phyloP scores from a whole-genome alignment of 2,888 invertebrate genomes.

The Noctua janthina region DNA sequence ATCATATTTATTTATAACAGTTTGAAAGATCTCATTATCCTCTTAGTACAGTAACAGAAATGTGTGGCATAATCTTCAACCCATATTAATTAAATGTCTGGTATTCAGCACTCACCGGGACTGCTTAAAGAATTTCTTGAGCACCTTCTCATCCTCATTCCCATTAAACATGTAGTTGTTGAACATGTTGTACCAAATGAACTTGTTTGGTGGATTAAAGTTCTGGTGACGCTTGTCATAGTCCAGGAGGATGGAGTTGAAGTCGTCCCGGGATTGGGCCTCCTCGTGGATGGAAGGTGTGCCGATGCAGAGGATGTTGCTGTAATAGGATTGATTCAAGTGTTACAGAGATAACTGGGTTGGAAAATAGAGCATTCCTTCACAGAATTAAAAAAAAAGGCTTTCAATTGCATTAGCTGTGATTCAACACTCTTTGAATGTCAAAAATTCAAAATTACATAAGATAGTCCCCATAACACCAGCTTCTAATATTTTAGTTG shows the following conservation, averaged over 20 bases:
- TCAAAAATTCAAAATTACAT: background rate
- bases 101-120: slow-evolving; percentile 81
- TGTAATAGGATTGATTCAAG: slow-evolving; percentile 75
- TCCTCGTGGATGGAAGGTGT: slow-evolving; percentile 95
- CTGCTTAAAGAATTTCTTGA: slow-evolving; percentile 91
- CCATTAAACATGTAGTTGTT: slow-evolving; percentile 96
- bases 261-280: slow-evolving; percentile 82
- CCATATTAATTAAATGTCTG: background rate
- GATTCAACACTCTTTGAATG: background rate
- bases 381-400: background rate
- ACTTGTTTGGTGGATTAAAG: slow-evolving; percentile 92
- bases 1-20: background rate
- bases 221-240: slow-evolving; percentile 94
- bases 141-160: slow-evolving; percentile 88
- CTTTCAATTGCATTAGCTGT: background rate
- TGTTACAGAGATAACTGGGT: background rate
- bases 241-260: slow-evolving; percentile 93
- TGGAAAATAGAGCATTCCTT: background rate
- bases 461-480: background rate
- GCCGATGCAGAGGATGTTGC: slow-evolving; percentile 96
- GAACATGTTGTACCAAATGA: slow-evolving; percentile 97
- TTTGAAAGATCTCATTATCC: background rate
- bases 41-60: background rate
- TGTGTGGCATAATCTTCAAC: background rate
- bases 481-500: background rate